Evolutionary conservation across 2,113 vertebrate genomes (phyloP), one percentile per base, ranked within the genome.

Genomic region (Lepidothrix coronata): DNA sequence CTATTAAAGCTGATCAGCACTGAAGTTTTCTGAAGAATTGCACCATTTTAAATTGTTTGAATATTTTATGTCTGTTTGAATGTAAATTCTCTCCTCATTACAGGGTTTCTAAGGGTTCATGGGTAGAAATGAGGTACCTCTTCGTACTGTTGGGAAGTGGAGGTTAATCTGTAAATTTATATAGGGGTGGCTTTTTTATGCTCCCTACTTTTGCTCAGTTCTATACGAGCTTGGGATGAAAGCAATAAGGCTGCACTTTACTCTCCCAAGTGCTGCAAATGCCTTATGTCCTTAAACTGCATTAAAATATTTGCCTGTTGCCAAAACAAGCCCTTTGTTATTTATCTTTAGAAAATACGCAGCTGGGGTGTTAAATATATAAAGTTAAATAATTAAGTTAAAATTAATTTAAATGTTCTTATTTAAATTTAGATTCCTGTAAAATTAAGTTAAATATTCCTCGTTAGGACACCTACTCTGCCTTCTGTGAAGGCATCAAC

Each of bases 401-500:
- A 87, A 82, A 83, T 61, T 85, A 66, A 61, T 62, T 49, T 83
- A 68, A 82, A 76, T 95, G 73, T 94, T 88, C 77, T 61, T 95
- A 39, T 37, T 58, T 23, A 37, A 35, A 37, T 37, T 39, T 62
- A 10, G 27, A 20, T 63, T 63, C 18, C 39, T 63, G 30, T 27
- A 30, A 41, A 41, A 88, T 71, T 84, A 70, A 58, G 65, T 55
- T 85, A 79, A 82, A 80, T 95, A 68, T 94, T 88, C 79, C 66
- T 95, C 91, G 59, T 37, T 91, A 98, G 98, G 96, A 98, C 85
- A 81, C 95, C 44, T 98, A 97, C 91, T 83, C 97, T 31, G 98
- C 97, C 57, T 98, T 98, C 96, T 96, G 81, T 65, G 91, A 97
- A 63, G 61, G 39, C 25, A 37, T 21, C 35, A 94, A 58, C 54